Base-by-base conservation (phyloP, 64 coral and sea anemone genomes). In the Dendrophyllia cribrosa region DNA sequence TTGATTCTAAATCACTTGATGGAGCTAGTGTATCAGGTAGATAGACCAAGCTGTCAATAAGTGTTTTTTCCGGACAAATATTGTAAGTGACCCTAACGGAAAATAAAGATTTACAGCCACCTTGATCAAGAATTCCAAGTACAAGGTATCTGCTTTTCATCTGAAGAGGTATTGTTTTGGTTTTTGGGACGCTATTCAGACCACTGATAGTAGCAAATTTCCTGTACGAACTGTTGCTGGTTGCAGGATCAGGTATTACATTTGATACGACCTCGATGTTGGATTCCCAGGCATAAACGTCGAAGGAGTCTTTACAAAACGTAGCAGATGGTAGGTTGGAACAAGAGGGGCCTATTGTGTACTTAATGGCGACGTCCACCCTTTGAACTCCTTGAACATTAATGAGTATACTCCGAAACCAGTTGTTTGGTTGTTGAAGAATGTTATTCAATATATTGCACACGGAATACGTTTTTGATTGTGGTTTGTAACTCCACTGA, bases 81-180 rank as follows among this genome's bases (percentile, higher is more conserved):
- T 81, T 44, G 45, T 81, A 81, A 63, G 24, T 43, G 12, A 81
- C 24, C 6, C 16, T 81, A 16, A 81, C 78, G 4, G 78, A 81
- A 34, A 19, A 81, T 23, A 81, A 8, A 19, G 3, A 7, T 34
- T 14, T 81, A 15, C 78, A 81, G 6, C 55, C 22, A 8, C 78
- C 78, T 44, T 43, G 23, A 46, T 81, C 52, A 16, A 15, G 55
- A 63, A 81, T 19, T 43, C 22, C 78, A 19, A 81, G 58, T 4
- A 63, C 3, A 62, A 81, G 26, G 43, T 43, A 63, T 58, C 17
- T 81, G 14, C 5, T 58, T 81, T 26, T 81, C 16, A 63, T 24
- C 3, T 59, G 56, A 43, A 71, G 68, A 6, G 68, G 22, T 24
- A 71, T 3, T 26, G 68, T 26, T 6, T 43, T 12, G 26, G n/a